phyloP scores from a whole-genome alignment of 2,113 vertebrate genomes.

The Orcinus orca region DNA sequence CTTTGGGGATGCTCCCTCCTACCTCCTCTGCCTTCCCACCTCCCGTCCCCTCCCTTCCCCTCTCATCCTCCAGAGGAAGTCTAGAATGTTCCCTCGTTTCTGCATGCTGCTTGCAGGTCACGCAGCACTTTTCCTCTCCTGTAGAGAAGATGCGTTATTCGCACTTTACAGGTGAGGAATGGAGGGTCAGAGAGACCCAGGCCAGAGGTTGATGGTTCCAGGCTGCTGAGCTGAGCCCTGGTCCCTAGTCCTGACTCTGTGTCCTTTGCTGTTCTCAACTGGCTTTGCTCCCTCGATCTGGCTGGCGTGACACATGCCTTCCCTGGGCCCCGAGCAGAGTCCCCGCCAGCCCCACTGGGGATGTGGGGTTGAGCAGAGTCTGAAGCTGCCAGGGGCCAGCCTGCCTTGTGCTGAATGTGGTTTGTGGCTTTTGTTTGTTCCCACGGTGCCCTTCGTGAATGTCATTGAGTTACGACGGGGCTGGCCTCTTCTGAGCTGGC shows the following conservation, averaged over 20 bases:
- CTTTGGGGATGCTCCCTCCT: background rate
- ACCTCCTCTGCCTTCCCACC: background rate
- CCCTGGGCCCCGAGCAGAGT: background rate
- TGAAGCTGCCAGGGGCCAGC: background rate
- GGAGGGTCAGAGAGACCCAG: background rate
- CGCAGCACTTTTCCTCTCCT: background rate
- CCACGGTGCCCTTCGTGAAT: background rate
- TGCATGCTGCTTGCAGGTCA: background rate
- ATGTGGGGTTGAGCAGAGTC: background rate
- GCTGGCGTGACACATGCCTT: background rate
- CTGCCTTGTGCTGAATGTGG: conserved; percentile 11
- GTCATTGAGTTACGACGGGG: background rate
- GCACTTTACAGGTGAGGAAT: background rate
- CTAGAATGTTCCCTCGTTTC: background rate
- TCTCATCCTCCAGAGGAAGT: background rate
- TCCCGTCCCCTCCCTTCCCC: background rate
- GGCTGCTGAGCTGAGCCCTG: background rate
- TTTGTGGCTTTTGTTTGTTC: conserved; percentile 39
- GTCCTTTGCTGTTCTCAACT: background rate
- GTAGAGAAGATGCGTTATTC: background rate
- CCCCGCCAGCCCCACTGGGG: background rate
- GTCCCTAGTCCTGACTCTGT: background rate
- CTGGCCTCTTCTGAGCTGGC: background rate
- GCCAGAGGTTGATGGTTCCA: background rate
- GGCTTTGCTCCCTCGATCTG: background rate